Base-by-base conservation (phyloP, 2,797 vertebrate genomes). In the Prunella strophiata region DNA sequence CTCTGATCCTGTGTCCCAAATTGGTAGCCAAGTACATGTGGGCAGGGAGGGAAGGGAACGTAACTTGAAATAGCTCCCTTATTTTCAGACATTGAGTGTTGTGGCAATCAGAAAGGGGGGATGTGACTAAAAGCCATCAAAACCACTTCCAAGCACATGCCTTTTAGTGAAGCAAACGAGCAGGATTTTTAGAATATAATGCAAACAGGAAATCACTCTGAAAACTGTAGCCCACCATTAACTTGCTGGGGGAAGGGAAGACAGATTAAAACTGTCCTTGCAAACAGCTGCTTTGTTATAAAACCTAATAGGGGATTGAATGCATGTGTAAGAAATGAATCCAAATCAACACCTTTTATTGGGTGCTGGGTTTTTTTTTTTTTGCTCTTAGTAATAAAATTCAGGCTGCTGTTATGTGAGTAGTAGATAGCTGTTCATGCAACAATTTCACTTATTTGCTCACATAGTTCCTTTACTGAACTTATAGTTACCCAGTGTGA, bases 61-160 rank as follows among this genome's bases (percentile, higher is more conserved):
- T 72, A 95, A 91, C 91, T 93, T 87, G 88, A 95, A 97, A 94
- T 95, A 96, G 81, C 57, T 93, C 22, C 43, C 93, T 95, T 91
- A 83, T 89, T 97, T 95, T 93, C 91, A 83, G 83, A 67, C 2
- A 5, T 83, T 80, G 86, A 78, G 83, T 80, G 45, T 71, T 76
- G 78, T 88, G 86, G 96, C 90, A 93, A 89, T 92, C 80, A 89
- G 43, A 85, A 80, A 58, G 67, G 59, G 59, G 88, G 25, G 27
- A 83, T 93, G 75, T 92, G 90, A 91, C 88, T 93, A 91, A 93
- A 96, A 96, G 68, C 65, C 93, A 94, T 95, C 92, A 93, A 91
- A 96, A 77, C 86, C 92, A 93, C 94, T 96, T 96, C 50, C 84
- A 96, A 95, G 63, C 92, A 96, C 65, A 72, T 93, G 96, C 65